These are phyloP conservation scores for Podiceps cristatus DNA, from an alignment of 2,113 vertebrate genomes.

Conservation along the genomic window DNA sequence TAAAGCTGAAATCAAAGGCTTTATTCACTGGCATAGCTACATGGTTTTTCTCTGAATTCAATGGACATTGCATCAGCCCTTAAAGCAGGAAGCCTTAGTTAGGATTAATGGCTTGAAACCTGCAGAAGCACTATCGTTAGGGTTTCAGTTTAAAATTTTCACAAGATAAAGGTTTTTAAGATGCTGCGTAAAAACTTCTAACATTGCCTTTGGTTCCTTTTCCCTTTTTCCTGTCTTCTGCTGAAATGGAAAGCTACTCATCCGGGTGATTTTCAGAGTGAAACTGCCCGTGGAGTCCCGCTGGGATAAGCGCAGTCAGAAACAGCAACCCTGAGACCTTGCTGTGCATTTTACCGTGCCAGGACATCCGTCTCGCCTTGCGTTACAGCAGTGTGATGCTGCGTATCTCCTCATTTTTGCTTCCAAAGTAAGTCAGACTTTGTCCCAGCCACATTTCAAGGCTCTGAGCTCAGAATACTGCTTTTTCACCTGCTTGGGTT, in stretches of 20 bases:
- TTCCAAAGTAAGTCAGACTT: not conserved
- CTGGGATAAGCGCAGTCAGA: not conserved
- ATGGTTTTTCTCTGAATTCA: not conserved
- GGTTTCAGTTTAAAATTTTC: not conserved
- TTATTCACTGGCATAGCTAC: accelerated
- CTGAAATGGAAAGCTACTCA: not conserved
- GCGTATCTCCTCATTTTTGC: not conserved
- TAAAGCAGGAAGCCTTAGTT: not conserved
- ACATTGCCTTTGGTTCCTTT: not conserved
- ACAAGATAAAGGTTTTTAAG: not conserved
- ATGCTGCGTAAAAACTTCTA: not conserved
- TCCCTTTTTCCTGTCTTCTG: not conserved
- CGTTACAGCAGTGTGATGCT: accelerated
- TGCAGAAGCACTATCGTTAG: not conserved
- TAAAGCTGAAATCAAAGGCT: not conserved
- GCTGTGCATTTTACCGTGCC: not conserved
- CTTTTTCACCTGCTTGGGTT: not conserved
- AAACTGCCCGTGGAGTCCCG: not conserved
- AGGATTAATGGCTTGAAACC: not conserved
- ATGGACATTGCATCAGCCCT: not conserved
- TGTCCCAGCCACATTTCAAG: accelerated
- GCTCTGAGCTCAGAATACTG: not conserved
- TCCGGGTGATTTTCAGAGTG: not conserved
- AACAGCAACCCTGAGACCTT: not conserved
- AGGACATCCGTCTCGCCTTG: not conserved